Percentiles rank a stretch among this genome's conserved stretches.
Evolutionary conservation across 2,113 vertebrate species (phyloP).

Genomic region (Misgurnus anguillicaudatus): DNA sequence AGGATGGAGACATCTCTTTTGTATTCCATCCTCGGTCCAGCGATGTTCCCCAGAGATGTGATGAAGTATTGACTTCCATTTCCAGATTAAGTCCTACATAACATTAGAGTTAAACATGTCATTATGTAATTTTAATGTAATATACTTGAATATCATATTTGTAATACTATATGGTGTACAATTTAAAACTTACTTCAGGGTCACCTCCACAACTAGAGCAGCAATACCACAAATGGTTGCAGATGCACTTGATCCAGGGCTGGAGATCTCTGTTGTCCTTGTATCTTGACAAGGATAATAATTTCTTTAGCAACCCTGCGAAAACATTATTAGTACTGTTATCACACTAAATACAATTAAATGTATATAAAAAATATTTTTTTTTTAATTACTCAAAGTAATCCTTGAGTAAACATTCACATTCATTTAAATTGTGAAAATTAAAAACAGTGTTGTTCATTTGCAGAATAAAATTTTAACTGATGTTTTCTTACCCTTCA

Average conservation of each 20-base stretch:
- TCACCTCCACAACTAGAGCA: neutral
- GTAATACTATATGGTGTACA: too few relatives aligned
- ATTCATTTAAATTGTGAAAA: too few relatives aligned
- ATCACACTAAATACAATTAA: too few relatives aligned
- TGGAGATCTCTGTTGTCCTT: neutral
- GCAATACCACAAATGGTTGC: neutral
- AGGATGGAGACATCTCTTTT: neutral
- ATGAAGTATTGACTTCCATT: neutral
- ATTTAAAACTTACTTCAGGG: neutral
- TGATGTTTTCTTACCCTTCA: neutral
- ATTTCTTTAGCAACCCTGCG: neutral
- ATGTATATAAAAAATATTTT: too few relatives aligned
- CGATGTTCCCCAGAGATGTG: neutral
- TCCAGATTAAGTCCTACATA: neutral
- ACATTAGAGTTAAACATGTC: too few relatives aligned
- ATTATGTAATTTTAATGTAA: too few relatives aligned
- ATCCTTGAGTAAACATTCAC: too few relatives aligned
- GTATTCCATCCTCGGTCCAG: neutral
- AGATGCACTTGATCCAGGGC: conserved; percentile 7
- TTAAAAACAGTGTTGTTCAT: too few relatives aligned
- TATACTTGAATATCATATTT: too few relatives aligned
- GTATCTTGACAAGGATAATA: conserved; percentile 2
- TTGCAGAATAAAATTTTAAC: too few relatives aligned
- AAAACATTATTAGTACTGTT: neutral
- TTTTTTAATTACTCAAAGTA: too few relatives aligned